Percentiles rank a stretch among this genome's conserved stretches.
Evolutionary conservation across 2,888 invertebrate genomes (phyloP).

Genomic region (Andrena camellia): DNA sequence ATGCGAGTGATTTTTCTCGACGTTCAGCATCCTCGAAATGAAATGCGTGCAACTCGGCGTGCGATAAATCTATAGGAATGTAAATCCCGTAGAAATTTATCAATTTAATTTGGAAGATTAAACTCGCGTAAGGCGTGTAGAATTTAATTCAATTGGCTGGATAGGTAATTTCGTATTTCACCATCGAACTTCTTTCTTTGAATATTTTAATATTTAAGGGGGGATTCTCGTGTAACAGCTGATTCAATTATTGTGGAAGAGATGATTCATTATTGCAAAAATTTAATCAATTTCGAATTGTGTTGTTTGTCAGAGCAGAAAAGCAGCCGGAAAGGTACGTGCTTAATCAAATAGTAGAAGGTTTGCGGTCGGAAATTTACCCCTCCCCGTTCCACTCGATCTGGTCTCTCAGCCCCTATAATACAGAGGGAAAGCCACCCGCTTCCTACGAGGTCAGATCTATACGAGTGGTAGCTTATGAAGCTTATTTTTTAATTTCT

Average conservation of each 20-base stretch:
- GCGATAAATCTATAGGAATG: neutral
- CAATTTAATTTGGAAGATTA: no score
- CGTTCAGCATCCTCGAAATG: conserved; percentile 37
- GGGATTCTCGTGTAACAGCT: no score
- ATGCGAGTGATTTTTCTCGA: conserved; percentile 49
- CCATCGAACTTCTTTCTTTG: no score
- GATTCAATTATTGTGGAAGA: no score
- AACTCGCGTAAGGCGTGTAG: no score
- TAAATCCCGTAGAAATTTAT: no score
- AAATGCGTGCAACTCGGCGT: neutral
- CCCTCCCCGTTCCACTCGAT: conserved; percentile 50
- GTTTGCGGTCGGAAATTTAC: conserved; percentile 45
- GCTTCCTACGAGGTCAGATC: conserved; percentile 50
- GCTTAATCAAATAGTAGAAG: conserved; percentile 51
- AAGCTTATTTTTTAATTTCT: conserved; percentile 78
- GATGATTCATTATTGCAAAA: neutral
- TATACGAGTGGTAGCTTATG: conserved; percentile 57
- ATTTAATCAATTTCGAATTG: neutral
- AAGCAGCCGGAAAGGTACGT: conserved; percentile 28
- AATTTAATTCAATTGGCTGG: no score
- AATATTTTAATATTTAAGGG: no score
- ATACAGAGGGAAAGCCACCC: conserved; percentile 47
- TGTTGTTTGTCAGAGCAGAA: conserved; percentile 27
- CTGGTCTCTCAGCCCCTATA: conserved; percentile 47
- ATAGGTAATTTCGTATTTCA: no score